These are phyloP conservation scores for Cyprinus carpio DNA, from an alignment of 2,113 vertebrate species.

Conservation along the genomic window DNA sequence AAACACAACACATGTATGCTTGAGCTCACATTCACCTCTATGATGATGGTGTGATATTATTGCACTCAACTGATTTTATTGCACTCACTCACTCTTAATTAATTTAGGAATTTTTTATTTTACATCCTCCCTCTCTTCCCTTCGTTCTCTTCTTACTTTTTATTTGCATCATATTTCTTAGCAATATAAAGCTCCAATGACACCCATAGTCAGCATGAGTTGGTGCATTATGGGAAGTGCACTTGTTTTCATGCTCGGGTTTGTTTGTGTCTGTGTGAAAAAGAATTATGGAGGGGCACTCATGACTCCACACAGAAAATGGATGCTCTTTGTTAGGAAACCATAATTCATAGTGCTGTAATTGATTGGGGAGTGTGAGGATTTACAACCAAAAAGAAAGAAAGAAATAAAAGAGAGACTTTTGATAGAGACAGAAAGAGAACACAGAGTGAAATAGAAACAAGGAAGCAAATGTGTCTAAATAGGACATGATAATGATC, in stretches of 20 bases:
- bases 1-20: background rate
- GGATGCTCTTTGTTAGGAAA: conserved; percentile 47
- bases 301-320: conserved; percentile 44
- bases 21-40: conserved; percentile 17
- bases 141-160: conserved; percentile 8
- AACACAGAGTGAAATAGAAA: background rate
- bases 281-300: conserved; percentile 32
- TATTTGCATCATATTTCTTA: conserved; percentile 31
- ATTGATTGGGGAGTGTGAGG: conserved; percentile 40
- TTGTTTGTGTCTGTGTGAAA: conserved; percentile 28
- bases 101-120: no score
- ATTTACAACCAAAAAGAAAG: conserved; percentile 16
- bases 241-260: conserved; percentile 6
- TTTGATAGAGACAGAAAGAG: conserved; percentile 20
- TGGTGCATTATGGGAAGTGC: conserved; percentile 42
- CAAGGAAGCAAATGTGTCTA: background rate
- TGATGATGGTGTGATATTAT: conserved; percentile 3
- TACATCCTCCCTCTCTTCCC: background rate
- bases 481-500: conserved; percentile 21
- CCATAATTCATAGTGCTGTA: conserved; percentile 41
- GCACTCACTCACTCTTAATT: background rate
- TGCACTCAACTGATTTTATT: conserved; percentile 20
- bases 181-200: conserved; percentile 30
- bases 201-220: conserved; percentile 39
- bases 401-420: conserved; percentile 21